Base-by-base conservation (phyloP, 2,888 invertebrate genomes). In the Hirtodrosophila histrioides region DNA sequence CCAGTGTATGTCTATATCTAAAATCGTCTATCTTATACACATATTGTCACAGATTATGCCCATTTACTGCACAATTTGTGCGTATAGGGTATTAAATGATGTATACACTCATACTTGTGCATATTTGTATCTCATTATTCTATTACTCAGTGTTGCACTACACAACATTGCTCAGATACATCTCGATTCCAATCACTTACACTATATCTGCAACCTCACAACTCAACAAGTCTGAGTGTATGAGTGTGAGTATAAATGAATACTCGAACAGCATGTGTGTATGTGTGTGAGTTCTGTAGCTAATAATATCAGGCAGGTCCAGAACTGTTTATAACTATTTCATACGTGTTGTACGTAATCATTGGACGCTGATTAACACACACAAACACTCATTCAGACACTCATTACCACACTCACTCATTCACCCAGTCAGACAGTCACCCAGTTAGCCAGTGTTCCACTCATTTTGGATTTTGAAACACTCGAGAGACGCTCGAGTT, bases 321-420 rank as follows among this genome's bases (percentile, higher is more conserved):
- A 11, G 50, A 66, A 67, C 78, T 79, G 76, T 79, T 79, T 58
- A 75, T 62, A 58, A 62, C 74, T 69, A 58, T 62, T 69, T 41
- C 45, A 63, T 12, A 65, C 54, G 67, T 27, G 27, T 27, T 51
- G 62, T 27, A 51, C 55, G 43, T 55, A 66, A 78, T 57, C 57
- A 82, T 82, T 40, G 60, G 60, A 33, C 27, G 37, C 63, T 50
- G 65, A 71, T 75, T 66, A 75, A 41, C 45, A 39, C 35, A 55
- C 48, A 46, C 55, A 7, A 48, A 39, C 39, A 0, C 24, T 12
- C 33, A 50, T 10, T 33, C 9, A 23, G 24, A 4, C 10, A 11
- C 49, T 8, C 31, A 31, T 31, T 31, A 3, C 3, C 35, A 36
- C 35, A 17, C 27, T 23, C 17, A 49, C n/a, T 45, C 3, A 8